These are phyloP conservation scores for Sapajus apella DNA, from an alignment of 2,113 vertebrate genomes.

Conservation along the genomic window DNA sequence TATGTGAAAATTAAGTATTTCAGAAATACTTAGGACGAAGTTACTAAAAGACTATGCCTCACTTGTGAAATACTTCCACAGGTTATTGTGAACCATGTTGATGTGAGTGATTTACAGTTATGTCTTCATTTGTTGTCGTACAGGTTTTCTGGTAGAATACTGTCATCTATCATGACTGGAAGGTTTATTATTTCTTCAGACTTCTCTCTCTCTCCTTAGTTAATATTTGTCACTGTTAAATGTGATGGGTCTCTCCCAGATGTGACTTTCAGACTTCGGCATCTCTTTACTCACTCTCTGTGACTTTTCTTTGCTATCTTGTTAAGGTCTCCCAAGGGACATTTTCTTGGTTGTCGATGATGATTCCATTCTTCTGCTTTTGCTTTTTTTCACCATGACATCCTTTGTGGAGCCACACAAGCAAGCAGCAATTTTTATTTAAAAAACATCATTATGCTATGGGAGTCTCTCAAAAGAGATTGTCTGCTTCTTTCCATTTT, in stretches of 20 bases:
- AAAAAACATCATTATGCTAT: not conserved
- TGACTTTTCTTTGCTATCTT: not conserved
- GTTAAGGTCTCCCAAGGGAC: not conserved
- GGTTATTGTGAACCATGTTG: not conserved
- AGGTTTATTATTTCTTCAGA: not conserved
- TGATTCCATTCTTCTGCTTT: not conserved
- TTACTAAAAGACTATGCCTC: not conserved
- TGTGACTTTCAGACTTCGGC: not conserved
- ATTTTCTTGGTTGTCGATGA: not conserved
- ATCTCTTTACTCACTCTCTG: not conserved
- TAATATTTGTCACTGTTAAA: not conserved
- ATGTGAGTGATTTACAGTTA: not conserved
- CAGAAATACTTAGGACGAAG: not conserved
- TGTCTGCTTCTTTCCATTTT: not conserved
- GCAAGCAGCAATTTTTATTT: not conserved
- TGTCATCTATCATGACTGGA: conserved; percentile 17
- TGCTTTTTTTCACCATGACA: not conserved
- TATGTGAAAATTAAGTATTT: not conserved
- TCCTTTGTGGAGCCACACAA: not conserved
- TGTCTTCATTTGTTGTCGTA: not conserved
- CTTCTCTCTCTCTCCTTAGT: not conserved
- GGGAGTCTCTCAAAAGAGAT: not conserved
- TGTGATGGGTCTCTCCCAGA: not conserved
- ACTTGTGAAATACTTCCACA: not conserved
- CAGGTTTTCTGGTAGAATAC: not conserved